Evolutionary conservation across 2,113 vertebrate genomes (phyloP).

Genomic region (Dissostichus mawsoni): DNA sequence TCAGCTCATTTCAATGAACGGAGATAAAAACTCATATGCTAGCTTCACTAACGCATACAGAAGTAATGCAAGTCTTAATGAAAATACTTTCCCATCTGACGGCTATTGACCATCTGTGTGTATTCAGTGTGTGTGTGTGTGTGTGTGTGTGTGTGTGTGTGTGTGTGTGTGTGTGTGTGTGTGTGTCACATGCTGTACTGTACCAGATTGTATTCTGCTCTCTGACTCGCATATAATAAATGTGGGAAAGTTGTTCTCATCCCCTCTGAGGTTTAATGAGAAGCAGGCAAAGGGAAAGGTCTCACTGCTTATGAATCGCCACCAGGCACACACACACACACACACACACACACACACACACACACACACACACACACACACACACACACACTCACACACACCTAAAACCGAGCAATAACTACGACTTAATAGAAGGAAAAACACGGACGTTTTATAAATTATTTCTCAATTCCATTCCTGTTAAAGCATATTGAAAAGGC

Average conservation of each 20-base stretch:
- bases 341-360: no score
- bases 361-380: no score
- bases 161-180: conserved; percentile 17
- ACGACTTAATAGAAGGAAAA: background rate
- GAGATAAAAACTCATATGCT: conserved; percentile 57
- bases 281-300: conserved; percentile 46
- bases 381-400: no score
- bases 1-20: conserved; percentile 37
- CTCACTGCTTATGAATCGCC: conserved; percentile 55
- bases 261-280: conserved; percentile 54
- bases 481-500: conserved; percentile 22
- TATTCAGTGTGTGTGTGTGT: conserved; percentile 16
- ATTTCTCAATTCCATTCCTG: conserved; percentile 8
- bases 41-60: conserved; percentile 13
- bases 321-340: conserved; percentile 35
- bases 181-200: conserved; percentile 41
- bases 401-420: conserved; percentile 15
- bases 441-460: conserved; percentile 1
- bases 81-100: conserved; percentile 48
- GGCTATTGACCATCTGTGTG: conserved; percentile 48
- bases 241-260: conserved; percentile 36
- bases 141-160: conserved; percentile 24
- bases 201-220: conserved; percentile 36
- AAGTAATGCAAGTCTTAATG: conserved; percentile 23
- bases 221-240: conserved; percentile 51